Base-by-base conservation (phyloP, 1,140 invertebrate species). In the Drosophila melanica region DNA sequence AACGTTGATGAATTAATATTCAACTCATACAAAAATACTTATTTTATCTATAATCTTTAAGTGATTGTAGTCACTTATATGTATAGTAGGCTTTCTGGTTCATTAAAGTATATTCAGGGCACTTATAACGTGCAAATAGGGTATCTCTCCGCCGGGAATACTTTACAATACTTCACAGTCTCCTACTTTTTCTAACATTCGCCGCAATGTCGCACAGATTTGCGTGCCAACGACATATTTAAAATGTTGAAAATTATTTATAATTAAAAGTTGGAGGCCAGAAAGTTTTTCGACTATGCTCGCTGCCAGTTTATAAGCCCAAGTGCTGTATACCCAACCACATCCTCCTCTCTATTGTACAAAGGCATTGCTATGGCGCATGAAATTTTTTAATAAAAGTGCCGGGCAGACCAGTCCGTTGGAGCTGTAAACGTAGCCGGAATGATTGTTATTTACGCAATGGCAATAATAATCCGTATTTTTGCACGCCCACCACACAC, bases 361-460 rank as follows among this genome's bases (percentile, higher is more conserved):
- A 47, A 33, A 50, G 44, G 51, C 60, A 65, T 57, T 33, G 69
- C 39, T 23, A 37, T 45, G 39, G 54, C 44, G 65, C 48, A 54
- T 62, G 23, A 54, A 72, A 81, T 81, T 81, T 85, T 80, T 82
- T 89, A 89, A 79, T 87, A 87, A 87, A 87, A 89, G 71, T 87
- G 77, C 82, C 47, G 10, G 42, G 35, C 57, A 55, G 30, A 33
- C 18, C 50, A 42, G 65, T 62, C 51, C 42, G 35, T 55, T 11
- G 16, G 12, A 64, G 62, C 42, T 62, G 65, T 63, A 67, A 70
- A 42, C 75, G 55, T 68, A 35, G 47, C 35, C 65, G 86, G 86
- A 90, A 90, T 90, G 86, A 90, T 90, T 86, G 86, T 86, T 90
- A 90, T 90, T 90, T 90, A 90, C 86, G 86, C 86, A 86, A 90